Base-by-base conservation (phyloP, 2,888 invertebrate genomes). In the Euspilapteryx auroguttella region DNA sequence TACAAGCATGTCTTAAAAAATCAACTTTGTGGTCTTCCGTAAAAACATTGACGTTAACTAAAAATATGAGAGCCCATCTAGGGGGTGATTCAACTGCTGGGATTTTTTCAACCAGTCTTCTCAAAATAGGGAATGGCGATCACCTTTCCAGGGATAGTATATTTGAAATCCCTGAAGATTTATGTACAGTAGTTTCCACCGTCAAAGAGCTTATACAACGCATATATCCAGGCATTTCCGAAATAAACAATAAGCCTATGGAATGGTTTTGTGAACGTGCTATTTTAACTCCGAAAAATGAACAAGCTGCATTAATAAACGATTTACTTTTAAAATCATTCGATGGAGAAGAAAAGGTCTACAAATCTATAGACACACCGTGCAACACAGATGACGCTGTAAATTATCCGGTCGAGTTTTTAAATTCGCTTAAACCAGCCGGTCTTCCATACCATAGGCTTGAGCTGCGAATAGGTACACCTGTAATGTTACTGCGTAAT, bases 181-280 rank as follows among this genome's bases (percentile, higher is more conserved):
- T 12, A 13, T 13, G 7, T 4, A 13, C 6, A 12, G 12, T 24
- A 10, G 6, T 11, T 15, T 3, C n/a, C 6, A 15, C 26, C 20
- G 14, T 35, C 40, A 35, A 25, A 21, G 39, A 37, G 24, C 38
- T 42, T 35, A 44, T 43, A 33, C 22, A 43, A 29, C 30, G 23
- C 21, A 40, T 46, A 32, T 44, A 40, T 25, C 41, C 42, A 29
- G 35, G 42, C 25, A 28, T 45, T 22, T 21, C 23, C n/a, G 34
- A 42, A 35, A 23, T 42, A 9, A 38, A 28, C 24, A 35, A 37
- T 29, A 37, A 45, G 33, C 36, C 42, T 27, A 21, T 17, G 8
- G 28, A 37, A 39, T 46, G 44, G 42, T 29, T 44, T 13, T 27
- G 44, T 34, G 39, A 44, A 40, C 37, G 44, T 37, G 40, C 37